These are phyloP conservation scores for Oscheius sp. DNA, from an alignment of 2,888 invertebrate species.

Conservation along the genomic window DNA sequence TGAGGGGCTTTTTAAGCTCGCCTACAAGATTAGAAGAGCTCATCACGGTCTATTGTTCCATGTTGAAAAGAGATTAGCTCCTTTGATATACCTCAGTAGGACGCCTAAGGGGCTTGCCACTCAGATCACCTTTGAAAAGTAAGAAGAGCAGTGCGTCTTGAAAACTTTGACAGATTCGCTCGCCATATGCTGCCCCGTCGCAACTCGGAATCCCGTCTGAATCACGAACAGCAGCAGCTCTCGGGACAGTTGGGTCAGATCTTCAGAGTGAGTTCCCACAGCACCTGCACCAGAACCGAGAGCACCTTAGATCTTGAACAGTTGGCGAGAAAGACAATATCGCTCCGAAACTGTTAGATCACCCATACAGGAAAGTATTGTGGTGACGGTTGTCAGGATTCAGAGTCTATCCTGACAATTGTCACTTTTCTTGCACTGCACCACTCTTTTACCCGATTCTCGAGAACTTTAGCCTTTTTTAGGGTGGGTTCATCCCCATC, in stretches of 20 bases:
- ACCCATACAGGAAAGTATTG: slow-evolving; percentile 20
- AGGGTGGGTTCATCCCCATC: slow-evolving; percentile 30
- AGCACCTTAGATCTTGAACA: slow-evolving; percentile 24
- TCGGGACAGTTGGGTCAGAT: slow-evolving; percentile 7
- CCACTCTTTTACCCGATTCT: not conserved
- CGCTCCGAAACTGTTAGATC: slow-evolving; percentile 15
- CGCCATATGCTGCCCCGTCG: slow-evolving; percentile 10
- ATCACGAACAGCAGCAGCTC: not conserved
- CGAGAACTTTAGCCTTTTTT: not conserved
- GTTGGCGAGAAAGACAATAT: slow-evolving; percentile 30
- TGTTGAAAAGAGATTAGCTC: slow-evolving; percentile 57
- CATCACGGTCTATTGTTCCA: slow-evolving; percentile 63
- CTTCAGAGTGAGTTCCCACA: slow-evolving; percentile 23
- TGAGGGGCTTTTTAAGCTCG: slow-evolving; percentile 45
- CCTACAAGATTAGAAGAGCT: slow-evolving; percentile 46
- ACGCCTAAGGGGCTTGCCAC: not conserved
- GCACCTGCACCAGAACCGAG: not conserved
- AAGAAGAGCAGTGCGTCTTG: not conserved
- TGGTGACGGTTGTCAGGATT: slow-evolving; percentile 3
- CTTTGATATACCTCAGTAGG: slow-evolving; percentile 45
- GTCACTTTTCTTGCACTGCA: slow-evolving; percentile 17
- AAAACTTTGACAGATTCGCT: slow-evolving; percentile 9
- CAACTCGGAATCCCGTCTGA: too few relatives aligned
- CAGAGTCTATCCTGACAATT: not conserved
- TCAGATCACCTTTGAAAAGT: slow-evolving; percentile 13